phyloP scores from a whole-genome alignment of 1,140 invertebrate species.

The Pinna nobilis region DNA sequence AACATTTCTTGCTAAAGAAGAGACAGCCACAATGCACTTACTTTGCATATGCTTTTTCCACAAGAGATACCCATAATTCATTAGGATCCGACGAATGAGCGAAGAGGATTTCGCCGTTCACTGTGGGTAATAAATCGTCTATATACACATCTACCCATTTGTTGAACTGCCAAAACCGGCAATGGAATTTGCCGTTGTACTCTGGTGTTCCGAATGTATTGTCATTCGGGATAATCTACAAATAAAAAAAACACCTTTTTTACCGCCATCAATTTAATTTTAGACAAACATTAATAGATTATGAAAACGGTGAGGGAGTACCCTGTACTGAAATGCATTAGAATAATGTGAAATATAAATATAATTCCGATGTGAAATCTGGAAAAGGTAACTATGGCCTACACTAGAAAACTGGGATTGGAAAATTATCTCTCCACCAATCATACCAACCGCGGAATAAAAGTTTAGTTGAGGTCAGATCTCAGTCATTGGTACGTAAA shows the following conservation, averaged over 20 bases:
- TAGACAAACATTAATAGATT: too few relatives aligned
- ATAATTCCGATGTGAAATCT: too few relatives aligned
- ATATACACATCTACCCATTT: constrained; percentile 75
- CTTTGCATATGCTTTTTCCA: constrained; percentile 78
- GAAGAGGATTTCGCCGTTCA: constrained; percentile 72
- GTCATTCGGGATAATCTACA: constrained; percentile 64
- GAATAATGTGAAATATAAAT: too few relatives aligned
- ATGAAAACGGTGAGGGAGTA: too few relatives aligned
- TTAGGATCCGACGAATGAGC: constrained; percentile 70
- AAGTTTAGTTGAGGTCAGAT: too few relatives aligned
- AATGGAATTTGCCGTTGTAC: constrained; percentile 75
- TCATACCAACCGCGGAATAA: too few relatives aligned
- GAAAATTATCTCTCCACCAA: too few relatives aligned
- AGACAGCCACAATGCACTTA: constrained; percentile 44
- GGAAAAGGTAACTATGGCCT: too few relatives aligned
- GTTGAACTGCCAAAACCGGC: constrained; percentile 77
- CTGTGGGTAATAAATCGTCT: constrained; percentile 75
- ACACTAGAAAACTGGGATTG: too few relatives aligned
- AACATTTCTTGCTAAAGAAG: background rate
- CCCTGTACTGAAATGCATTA: too few relatives aligned
- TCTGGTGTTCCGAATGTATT: constrained; percentile 51
- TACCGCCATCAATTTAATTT: too few relatives aligned
- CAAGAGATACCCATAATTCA: constrained; percentile 77
- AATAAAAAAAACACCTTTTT: constrained; percentile 1
- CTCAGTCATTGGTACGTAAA: too few relatives aligned